A percentile compares a stretch with the other conserved stretches of the same genome.
phyloP scores from a whole-genome alignment of 1,140 invertebrate genomes.

The Drosophila equinoxialis region DNA sequence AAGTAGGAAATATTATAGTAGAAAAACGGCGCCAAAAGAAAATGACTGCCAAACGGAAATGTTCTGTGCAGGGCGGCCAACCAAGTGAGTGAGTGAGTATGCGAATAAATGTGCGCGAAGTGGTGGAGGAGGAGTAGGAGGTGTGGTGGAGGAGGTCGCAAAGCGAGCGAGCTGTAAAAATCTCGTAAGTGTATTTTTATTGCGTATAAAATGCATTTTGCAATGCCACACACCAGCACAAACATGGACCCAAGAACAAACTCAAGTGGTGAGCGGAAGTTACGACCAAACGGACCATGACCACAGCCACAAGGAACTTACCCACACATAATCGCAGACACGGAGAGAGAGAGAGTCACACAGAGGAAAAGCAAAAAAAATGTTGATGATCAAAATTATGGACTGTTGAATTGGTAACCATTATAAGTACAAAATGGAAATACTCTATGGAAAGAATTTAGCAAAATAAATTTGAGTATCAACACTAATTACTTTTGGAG shows the following conservation, averaged over 20 bases:
- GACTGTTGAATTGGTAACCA: constrained; percentile 34
- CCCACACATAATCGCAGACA: constrained; percentile 15
- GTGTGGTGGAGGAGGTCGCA: background rate
- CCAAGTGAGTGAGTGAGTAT: background rate
- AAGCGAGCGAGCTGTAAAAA: constrained; percentile 68
- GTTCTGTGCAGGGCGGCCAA: background rate
- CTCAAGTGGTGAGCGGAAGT: constrained; percentile 75
- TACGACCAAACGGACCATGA: constrained; percentile 62
- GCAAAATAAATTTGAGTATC: too few relatives aligned
- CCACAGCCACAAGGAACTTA: constrained; percentile 19
- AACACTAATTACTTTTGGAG: too few relatives aligned
- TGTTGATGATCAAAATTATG: constrained; percentile 65
- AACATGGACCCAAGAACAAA: constrained; percentile 24
- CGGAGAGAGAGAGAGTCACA: constrained; percentile 8
- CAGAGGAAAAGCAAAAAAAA: constrained; percentile 18
- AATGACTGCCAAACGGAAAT: constrained; percentile 31
- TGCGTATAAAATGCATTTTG: constrained; percentile 80
- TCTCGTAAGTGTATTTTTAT: constrained; percentile 78
- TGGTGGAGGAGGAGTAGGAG: background rate
- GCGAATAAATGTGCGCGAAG: background rate
- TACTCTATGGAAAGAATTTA: constrained; percentile 9
- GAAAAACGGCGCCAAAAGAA: constrained; percentile 69
- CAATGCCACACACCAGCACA: constrained; percentile 61
- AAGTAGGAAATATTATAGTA: constrained; percentile 75
- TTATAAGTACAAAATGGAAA: constrained; percentile 24